Evolutionary conservation across 2,888 invertebrate genomes (phyloP), one percentile per base, ranked within the genome.

Genomic region (Parthenolecanium corni): DNA sequence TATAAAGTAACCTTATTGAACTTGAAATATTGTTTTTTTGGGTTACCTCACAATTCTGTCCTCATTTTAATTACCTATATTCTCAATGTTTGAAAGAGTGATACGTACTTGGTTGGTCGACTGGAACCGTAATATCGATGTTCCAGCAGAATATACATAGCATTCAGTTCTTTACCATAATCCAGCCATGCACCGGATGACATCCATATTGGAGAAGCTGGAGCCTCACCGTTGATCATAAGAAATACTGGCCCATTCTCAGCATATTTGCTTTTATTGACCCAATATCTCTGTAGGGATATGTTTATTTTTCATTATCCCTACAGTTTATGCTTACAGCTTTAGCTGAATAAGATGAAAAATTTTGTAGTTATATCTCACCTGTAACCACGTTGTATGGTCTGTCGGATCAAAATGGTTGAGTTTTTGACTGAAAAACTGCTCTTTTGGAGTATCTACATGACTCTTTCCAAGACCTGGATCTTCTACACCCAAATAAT

Each of bases 101-200:
- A 31, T 21, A 70, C 78, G 77, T 78, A 90, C 89, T 72, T 70
- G 3, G 89, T 90, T 2, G 96, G 95, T 70, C 83, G 87, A 72
- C 93, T 94, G 72, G 89, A 80, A 61, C 96, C 96, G 78, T 96
- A 96, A 76, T 79, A 96, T 64, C 96, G 80, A 74, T 96, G 96
- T 74, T 96, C 96, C 66, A 96, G 72, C 73, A 85, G 84, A 65
- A 95, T 84, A 68, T 89, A 86, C 44, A 92, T 75, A 0, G 95
- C 96, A 46, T 83, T 83, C 71, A 85, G 85, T 68, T 82, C 76
- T 69, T 84, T 77, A 0, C 89, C 92, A 75, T 86, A 89, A 64
- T 84, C 82, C 53, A 90, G 82, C 89, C 93, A 94, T 57, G 86
- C 80, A 1, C 92, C 94, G 71, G 84, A 79, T 0, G 82, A 80